These are phyloP conservation scores for Potorous gilbertii DNA, from an alignment of 2,797 vertebrate species.

Conservation along the genomic window DNA sequence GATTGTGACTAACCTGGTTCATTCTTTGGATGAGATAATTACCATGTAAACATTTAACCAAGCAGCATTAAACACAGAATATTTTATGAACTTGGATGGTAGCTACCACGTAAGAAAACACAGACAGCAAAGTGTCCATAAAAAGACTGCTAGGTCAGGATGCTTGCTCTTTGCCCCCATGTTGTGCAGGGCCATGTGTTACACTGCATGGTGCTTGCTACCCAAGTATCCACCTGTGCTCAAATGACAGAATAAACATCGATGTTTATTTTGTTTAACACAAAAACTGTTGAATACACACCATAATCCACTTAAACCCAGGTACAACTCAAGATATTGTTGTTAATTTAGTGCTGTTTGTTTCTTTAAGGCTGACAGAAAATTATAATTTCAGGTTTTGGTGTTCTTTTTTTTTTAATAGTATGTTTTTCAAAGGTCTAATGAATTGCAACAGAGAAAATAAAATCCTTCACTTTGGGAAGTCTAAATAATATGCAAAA, in stretches of 20 bases:
- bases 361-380: slow-evolving; percentile 33
- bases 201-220: slow-evolving; percentile 84
- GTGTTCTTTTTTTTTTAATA: background rate
- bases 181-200: slow-evolving; percentile 89
- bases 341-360: slow-evolving; percentile 1
- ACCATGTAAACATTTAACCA: background rate
- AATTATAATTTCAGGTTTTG: background rate
- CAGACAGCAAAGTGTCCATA: slow-evolving; percentile 72
- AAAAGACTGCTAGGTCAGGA: slow-evolving; percentile 79
- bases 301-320: background rate
- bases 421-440: background rate
- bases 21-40: slow-evolving; percentile 22
- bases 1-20: slow-evolving; percentile 8
- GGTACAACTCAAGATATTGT: slow-evolving; percentile 46
- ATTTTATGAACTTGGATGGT: slow-evolving; percentile 44
- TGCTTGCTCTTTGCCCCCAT: slow-evolving; percentile 86
- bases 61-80: background rate
- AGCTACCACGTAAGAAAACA: slow-evolving; percentile 34
- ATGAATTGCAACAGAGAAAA: slow-evolving; percentile 31
- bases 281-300: slow-evolving; percentile 43
- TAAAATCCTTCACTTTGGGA: slow-evolving; percentile 31
- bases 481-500: background rate
- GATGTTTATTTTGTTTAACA: slow-evolving; percentile 62
- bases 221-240: slow-evolving; percentile 88
- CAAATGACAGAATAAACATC: slow-evolving; percentile 66